Base-by-base conservation (phyloP, 2,797 vertebrate genomes). In the Mus minutoides region DNA sequence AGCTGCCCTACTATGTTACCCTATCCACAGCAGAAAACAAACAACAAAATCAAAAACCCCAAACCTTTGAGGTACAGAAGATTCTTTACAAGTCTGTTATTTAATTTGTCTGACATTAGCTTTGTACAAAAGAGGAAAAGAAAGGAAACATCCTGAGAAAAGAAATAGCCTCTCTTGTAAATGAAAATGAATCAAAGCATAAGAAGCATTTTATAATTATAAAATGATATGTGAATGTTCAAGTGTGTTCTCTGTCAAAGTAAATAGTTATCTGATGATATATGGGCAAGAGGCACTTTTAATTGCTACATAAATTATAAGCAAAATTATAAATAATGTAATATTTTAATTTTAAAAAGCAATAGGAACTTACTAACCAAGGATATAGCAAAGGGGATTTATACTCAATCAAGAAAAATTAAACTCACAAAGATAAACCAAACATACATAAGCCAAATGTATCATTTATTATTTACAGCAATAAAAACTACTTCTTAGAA, bases 391-490 rank as follows among this genome's bases (percentile, higher is more conserved):
- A 79, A 92, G 90, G 29, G 46, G 89, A 93, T 93, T 96, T 93
- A 92, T 56, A 90, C 24, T 88, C 52, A 95, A 94, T 82, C 37
- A 97, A 22, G 14, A 95, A 94, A 97, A 96, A 85, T 75, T 82
- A 92, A 92, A 95, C 21, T 46, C 26, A 94, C 54, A 96, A 97
- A 97, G 80, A 40, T 93, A 96, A 97, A 78, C 34, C 84, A 94
- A 92, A 80, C 24, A 83, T 19, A 77, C 22, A 93, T 94, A 97
- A 89, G 52, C 78, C 34, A 94, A 95, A 92, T 46, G 62, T 56
- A 31, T 40, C 29, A 91, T 76, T 92, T 87, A 92, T 92, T 90
- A 92, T 78, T 96, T 40, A 78, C 94, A 96, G 95, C 2, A 88
- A 80, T 82, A 56, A 71, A 71, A 87, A 95, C 90, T 9, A 87